Evolutionary conservation across 2,113 vertebrate genomes (phyloP), one percentile per base, ranked within the genome.

Genomic region (Opisthocomus hoazin): DNA sequence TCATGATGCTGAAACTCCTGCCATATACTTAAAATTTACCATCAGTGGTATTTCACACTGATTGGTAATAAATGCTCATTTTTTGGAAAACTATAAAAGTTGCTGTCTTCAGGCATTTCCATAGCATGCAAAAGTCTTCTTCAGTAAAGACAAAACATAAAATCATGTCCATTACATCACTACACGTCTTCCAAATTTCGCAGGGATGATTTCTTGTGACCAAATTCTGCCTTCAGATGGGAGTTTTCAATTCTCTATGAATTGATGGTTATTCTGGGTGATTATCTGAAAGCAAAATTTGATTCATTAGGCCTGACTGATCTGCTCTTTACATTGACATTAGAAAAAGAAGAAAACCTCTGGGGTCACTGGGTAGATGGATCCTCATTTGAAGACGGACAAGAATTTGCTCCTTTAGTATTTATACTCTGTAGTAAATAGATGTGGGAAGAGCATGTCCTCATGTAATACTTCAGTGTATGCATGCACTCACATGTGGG

Each of bases 21-120:
- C 91, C 61, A 83, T 73, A 68, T 80, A 51, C 77, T 92, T 85
- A 79, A 79, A 96, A 91, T 82, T 94, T 91, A 94, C 84, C 91
- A 14, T 57, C 89, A 51, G 90, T 84, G 36, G 16, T 96, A 87
- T 94, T 92, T 92, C 77, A 80, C 54, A 26, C 74, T 87, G 87
- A 89, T 87, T 63, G 89, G 94, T 95, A 95, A 97, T 97, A 97
- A 96, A 96, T 85, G 93, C 74, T 90, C 71, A 36, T 87, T 92
- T 95, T 91, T 91, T 22, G 5, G 39, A 69, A 94, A 93, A 85
- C 66, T 29, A 6, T 89, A 87, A 89, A 94, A 85, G 84, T 91
- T 94, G 29, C 66, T 82, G 29, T 74, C 51, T 89, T 73, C 81
- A 80, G 87, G 77, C 63, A 74, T 66, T 89, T 79, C 66, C 37